phyloP scores from a whole-genome alignment of 2,113 vertebrate species.

The Zosterops pallidus region DNA sequence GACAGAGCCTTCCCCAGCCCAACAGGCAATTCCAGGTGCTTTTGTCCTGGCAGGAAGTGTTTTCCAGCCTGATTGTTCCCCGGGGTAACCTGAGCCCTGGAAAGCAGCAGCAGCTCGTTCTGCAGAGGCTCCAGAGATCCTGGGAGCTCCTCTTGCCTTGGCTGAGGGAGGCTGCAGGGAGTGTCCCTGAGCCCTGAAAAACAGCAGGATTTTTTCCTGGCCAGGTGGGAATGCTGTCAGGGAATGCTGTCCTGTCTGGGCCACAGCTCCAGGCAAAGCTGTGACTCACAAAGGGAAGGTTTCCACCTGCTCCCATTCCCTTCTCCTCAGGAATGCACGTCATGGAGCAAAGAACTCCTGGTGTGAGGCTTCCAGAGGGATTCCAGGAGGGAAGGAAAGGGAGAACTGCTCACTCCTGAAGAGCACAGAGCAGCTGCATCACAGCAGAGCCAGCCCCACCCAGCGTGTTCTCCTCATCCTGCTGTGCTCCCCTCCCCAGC shows the following conservation, averaged over 20 bases:
- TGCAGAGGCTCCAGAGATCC: neutral
- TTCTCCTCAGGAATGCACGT: neutral
- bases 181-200: neutral
- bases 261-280: neutral
- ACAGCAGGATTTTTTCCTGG: neutral
- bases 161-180: neutral
- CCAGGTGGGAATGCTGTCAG: neutral
- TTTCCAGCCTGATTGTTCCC: neutral
- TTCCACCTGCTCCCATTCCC: neutral
- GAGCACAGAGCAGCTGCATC: neutral
- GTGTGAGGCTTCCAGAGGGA: neutral
- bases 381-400: neutral
- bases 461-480: neutral
- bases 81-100: neutral
- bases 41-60: neutral
- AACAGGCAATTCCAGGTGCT: neutral
- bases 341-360: neutral
- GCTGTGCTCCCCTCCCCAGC: neutral
- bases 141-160: neutral
- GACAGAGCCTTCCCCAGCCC: neutral
- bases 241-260: neutral
- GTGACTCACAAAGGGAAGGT: neutral
- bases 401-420: neutral
- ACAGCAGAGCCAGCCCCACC: neutral
- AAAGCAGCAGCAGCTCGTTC: neutral